Evolutionary conservation across 2,888 invertebrate genomes (phyloP).

Genomic region (Neocrepidodera transversa): DNA sequence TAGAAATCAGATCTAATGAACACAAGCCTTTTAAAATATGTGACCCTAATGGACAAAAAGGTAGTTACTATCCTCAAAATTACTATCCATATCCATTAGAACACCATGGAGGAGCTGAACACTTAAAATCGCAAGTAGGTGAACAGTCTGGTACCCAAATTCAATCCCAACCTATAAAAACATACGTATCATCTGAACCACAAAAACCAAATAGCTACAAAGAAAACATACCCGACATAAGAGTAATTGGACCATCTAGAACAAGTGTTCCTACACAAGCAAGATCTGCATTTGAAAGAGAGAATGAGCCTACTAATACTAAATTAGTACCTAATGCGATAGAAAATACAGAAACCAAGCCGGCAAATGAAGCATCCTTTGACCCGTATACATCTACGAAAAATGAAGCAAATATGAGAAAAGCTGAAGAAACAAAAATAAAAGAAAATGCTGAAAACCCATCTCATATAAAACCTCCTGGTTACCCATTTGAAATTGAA

Average conservation of each 20-base stretch:
- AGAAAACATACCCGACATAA: neutral
- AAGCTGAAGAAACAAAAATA: slow-evolving; percentile 15
- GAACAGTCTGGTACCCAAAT: slow-evolving; percentile 5
- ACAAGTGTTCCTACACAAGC: neutral
- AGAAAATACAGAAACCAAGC: neutral
- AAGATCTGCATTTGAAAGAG: neutral
- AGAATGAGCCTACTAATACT: neutral
- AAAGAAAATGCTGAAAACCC: slow-evolving; percentile 11
- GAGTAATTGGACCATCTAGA: neutral
- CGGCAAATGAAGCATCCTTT: no score
- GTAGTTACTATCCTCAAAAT: slow-evolving; percentile 26
- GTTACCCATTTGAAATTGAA: no score
- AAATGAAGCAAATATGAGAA: slow-evolving; percentile 34
- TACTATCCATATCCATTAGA: slow-evolving; percentile 25
- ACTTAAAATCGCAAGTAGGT: slow-evolving; percentile 35
- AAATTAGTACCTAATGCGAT: neutral
- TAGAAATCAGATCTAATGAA: slow-evolving; percentile 59
- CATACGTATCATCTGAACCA: slow-evolving; percentile 33
- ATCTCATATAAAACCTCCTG: neutral
- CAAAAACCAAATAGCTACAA: neutral
- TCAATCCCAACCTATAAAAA: slow-evolving; percentile 33
- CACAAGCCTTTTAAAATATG: slow-evolving; percentile 58
- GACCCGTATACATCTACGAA: no score
- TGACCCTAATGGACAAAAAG: slow-evolving; percentile 44
- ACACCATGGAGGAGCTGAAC: slow-evolving; percentile 12